Base-by-base conservation (phyloP, 2,113 vertebrate genomes). In the Lontra canadensis region DNA sequence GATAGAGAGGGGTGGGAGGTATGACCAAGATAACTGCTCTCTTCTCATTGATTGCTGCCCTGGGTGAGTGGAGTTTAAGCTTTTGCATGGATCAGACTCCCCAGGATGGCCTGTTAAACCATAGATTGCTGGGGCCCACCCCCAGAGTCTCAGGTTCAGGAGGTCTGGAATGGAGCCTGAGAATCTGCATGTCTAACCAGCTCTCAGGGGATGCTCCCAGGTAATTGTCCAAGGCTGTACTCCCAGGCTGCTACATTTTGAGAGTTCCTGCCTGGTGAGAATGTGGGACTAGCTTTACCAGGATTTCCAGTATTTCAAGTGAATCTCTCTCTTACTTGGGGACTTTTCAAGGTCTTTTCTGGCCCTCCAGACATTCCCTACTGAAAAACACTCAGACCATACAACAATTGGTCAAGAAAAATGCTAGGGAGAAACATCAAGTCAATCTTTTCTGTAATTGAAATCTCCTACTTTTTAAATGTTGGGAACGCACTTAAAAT, bases 401-500 rank as follows among this genome's bases (percentile, higher is more conserved):
- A 13, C 13, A 17, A 7, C 47, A 29, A 59, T 80, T 31, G 49
- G 59, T 69, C 85, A 71, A 91, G 85, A 93, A 85, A 86, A 82
- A 67, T 42, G 39, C 83, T 92, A 76, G 12, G 36, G 49, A 92
- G 71, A 59, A 73, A 82, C 44, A 61, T 92, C 23, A 83, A 86
- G 65, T 74, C 84, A 29, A 18, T 85, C 69, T 92, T 94, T 73
- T 95, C 55, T 94, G 25, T 84, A 36, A 44, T 29, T 63, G 83
- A 96, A 88, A 74, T 92, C 94, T 90, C 57, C 87, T 52, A 8
- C 55, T 90, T 92, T 90, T 88, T 67, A 84, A 81, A 59, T 25
- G n/a, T 73, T 95, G 96, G 94, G 94, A 69, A 59, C 0, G 0
- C 10, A 85, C 61, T 84, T 86, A 10, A 85, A 95, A 17, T 4